Base-by-base conservation (phyloP, 2,113 vertebrate species). In the Arothron firmamentum region DNA sequence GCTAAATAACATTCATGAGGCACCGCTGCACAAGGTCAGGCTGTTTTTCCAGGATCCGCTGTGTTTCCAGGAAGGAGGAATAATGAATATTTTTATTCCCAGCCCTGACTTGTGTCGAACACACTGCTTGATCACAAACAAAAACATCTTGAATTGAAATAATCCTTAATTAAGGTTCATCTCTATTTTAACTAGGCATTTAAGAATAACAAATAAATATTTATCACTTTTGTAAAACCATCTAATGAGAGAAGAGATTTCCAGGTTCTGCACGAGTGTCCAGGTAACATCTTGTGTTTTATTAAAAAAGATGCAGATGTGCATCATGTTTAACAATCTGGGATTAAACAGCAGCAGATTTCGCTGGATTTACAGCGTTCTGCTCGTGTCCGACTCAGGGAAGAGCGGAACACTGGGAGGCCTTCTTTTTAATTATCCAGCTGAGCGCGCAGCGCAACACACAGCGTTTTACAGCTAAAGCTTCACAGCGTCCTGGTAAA, bases 361-460 rank as follows among this genome's bases (percentile, higher is more conserved):
- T 34, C 56, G 21, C n/a, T 15, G 18, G 28, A 54, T 53, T 52
- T 60, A 38, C 9, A 4, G 12, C 43, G 13, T 1, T 51, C 25
- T 1, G 1, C 5, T 14, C 12, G 5, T 31, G 52, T 51, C 21
- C 41, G 58, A 21, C 17, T 64, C 48, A 67, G 49, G 50, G 73
- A 74, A 78, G 23, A 42, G 48, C 9, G 47, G 65, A 56, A 56
- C 62, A 71, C 45, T 6, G 59, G 19, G 52, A 12, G 50, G 65
- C 65, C 70, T 45, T 71, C 57, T 57, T 73, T 86, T 82, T 78
- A 77, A 83, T 85, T 72, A 81, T 56, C 82, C 16, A 59, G 62
- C 20, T 58, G 70, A 83, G 60, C 5, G 46, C 28, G 0, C 68
- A 72, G 73, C 75, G 73, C 62, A 77, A 83, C 78, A 20, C 31